phyloP scores from a whole-genome alignment of 2,113 vertebrate genomes.

The Pelmatolapia mariae region DNA sequence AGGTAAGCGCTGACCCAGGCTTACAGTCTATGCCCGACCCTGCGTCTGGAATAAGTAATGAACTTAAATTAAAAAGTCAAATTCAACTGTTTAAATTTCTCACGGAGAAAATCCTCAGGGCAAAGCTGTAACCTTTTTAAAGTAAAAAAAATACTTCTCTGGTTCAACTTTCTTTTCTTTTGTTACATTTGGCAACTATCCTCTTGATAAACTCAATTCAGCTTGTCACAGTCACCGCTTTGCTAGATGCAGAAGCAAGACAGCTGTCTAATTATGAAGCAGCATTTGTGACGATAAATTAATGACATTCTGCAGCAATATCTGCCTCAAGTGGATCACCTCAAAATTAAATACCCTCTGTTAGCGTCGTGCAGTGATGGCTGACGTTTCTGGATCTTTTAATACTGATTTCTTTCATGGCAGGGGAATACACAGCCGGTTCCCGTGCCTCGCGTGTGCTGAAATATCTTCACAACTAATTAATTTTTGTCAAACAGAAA shows the following conservation, averaged over 20 bases:
- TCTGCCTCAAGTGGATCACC: slow-evolving; percentile 7
- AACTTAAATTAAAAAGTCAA: slow-evolving; percentile 10
- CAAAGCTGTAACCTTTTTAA: neutral
- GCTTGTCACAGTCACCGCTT: neutral
- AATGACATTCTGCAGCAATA: neutral
- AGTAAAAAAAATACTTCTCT: neutral
- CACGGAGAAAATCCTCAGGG: neutral
- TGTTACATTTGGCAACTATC: neutral
- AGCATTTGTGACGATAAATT: neutral
- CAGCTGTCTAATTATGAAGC: neutral
- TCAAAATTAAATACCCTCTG: neutral
- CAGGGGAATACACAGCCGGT: slow-evolving; percentile 7
- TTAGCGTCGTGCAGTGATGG: neutral
- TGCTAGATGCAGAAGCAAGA: neutral
- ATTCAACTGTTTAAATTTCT: neutral
- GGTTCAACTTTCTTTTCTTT: neutral
- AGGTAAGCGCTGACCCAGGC: slow-evolving; percentile 73
- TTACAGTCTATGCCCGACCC: neutral
- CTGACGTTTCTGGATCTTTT: slow-evolving; percentile 16
- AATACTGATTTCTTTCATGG: slow-evolving; percentile 1
- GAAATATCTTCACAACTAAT: slow-evolving; percentile 14
- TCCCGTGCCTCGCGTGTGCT: slow-evolving; percentile 9
- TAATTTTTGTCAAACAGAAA: slow-evolving; percentile 42
- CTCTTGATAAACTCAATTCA: neutral
- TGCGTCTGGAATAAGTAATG: neutral